Conservation (phyloP, 2,797 vertebrate species). For the Gymnocypris eckloni region DNA sequence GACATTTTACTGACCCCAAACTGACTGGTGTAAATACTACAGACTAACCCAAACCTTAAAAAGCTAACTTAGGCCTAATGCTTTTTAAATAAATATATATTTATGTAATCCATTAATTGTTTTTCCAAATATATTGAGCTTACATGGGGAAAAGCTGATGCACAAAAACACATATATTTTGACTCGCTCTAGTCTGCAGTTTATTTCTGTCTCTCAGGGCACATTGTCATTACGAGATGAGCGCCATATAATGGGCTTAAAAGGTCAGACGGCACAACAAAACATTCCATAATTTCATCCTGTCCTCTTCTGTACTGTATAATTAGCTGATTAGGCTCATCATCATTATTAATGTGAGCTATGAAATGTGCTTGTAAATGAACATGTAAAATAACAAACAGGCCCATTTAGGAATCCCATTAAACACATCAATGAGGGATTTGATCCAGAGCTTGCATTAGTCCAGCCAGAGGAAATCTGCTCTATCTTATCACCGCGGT, state of each 20-base stretch:
- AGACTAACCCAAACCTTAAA: not conserved
- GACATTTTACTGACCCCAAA: not conserved
- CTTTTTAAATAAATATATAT: not conserved
- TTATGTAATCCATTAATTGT: not conserved
- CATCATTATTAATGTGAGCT: conserved; percentile 17
- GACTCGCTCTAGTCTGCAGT: not conserved
- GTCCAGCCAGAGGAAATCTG: conserved; percentile 55
- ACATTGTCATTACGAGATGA: not conserved
- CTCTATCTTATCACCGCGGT: conserved; percentile 53
- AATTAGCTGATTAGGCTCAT: conserved; percentile 13
- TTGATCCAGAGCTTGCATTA: conserved; percentile 35
- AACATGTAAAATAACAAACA: conserved; percentile 4
- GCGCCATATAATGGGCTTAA: conserved; percentile 21
- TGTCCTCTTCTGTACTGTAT: not conserved
- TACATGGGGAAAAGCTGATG: not conserved
- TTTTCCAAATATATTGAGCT: not conserved
- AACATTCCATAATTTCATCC: not conserved
- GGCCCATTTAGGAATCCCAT: conserved; percentile 44
- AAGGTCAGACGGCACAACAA: conserved; percentile 11
- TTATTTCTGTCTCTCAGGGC: conserved; percentile 12
- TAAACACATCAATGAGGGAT: conserved; percentile 40
- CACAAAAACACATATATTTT: not conserved
- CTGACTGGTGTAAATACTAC: not conserved
- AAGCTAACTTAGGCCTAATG: not conserved
- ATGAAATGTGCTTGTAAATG: conserved; percentile 33